Conservation (phyloP, 2,797 vertebrate genomes). For the Cyprinella venusta region DNA sequence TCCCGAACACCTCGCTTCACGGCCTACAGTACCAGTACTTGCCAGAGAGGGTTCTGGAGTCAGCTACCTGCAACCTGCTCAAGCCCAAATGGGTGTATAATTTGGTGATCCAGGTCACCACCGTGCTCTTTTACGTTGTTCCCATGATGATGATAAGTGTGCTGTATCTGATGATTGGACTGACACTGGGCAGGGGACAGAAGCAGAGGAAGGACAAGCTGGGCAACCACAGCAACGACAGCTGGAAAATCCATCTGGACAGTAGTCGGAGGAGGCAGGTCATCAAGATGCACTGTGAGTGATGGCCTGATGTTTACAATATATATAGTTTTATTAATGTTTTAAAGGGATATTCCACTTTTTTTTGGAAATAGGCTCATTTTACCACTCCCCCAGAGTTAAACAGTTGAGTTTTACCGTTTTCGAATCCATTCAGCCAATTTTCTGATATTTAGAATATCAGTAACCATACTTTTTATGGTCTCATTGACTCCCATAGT, state of each 20-base stretch:
- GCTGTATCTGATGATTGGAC: constrained; percentile 80
- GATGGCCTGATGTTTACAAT: neutral
- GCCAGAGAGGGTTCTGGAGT: constrained; percentile 75
- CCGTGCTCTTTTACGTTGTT: constrained; percentile 80
- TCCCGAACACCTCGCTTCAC: constrained; percentile 81
- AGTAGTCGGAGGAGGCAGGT: constrained; percentile 76
- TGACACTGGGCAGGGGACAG: constrained; percentile 73
- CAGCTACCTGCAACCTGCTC: constrained; percentile 79
- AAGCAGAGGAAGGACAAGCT: constrained; percentile 57
- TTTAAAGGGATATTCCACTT: neutral
- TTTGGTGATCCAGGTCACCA: constrained; percentile 82
- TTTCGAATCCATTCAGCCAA: no score
- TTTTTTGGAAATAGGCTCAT: no score
- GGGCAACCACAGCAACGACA: constrained; percentile 63
- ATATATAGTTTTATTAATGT: neutral
- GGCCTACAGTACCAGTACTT: constrained; percentile 77
- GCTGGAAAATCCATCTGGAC: constrained; percentile 71
- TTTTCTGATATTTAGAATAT: no score
- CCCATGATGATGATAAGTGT: constrained; percentile 81
- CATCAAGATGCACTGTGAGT: constrained; percentile 85
- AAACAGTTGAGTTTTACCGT: no score
- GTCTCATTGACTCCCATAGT: no score
- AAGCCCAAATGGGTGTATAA: constrained; percentile 84
- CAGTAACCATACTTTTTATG: no score
- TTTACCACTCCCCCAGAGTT: no score